Percentiles rank a stretch among this genome's conserved stretches.
Conservation (phyloP, 2,888 invertebrate genomes). For the Ctena decussata region DNA sequence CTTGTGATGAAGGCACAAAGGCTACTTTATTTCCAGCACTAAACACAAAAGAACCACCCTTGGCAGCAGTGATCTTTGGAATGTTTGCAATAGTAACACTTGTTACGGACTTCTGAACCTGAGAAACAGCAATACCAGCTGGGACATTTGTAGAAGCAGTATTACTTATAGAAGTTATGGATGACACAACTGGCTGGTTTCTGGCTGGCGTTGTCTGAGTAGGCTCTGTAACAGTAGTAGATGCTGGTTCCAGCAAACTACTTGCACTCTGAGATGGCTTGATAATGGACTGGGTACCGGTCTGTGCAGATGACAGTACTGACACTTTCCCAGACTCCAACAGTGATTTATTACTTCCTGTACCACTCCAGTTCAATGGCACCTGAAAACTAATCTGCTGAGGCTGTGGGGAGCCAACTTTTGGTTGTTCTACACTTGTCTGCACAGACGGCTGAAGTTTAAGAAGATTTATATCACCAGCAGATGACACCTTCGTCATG, state of each 20-base stretch:
- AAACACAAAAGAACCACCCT: conserved; percentile 48
- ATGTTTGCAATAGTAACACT: not conserved
- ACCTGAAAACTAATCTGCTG: conserved; percentile 55
- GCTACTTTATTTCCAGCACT: conserved; percentile 47
- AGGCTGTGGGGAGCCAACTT: not conserved
- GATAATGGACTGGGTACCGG: not conserved
- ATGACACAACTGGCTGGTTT: not conserved
- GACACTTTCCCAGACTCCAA: not conserved
- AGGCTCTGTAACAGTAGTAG: not conserved
- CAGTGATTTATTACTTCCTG: conserved; percentile 39
- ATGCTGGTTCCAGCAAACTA: not conserved
- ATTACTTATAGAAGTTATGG: not conserved
- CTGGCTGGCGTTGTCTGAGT: not conserved
- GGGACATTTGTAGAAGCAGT: not conserved
- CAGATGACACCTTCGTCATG: not conserved
- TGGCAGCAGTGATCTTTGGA: not conserved
- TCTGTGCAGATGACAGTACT: not conserved
- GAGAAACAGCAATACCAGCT: not conserved
- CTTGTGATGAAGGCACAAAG: conserved; percentile 42
- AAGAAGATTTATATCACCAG: not conserved
- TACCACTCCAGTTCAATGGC: conserved; percentile 53
- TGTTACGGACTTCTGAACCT: not conserved
- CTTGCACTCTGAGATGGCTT: not conserved
- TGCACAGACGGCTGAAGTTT: not conserved
- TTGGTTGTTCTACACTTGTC: not conserved